Percentiles rank a stretch among this genome's conserved stretches.
Evolutionary conservation across 1,140 invertebrate species (phyloP).

Genomic region (Megalonaias nervosa): DNA sequence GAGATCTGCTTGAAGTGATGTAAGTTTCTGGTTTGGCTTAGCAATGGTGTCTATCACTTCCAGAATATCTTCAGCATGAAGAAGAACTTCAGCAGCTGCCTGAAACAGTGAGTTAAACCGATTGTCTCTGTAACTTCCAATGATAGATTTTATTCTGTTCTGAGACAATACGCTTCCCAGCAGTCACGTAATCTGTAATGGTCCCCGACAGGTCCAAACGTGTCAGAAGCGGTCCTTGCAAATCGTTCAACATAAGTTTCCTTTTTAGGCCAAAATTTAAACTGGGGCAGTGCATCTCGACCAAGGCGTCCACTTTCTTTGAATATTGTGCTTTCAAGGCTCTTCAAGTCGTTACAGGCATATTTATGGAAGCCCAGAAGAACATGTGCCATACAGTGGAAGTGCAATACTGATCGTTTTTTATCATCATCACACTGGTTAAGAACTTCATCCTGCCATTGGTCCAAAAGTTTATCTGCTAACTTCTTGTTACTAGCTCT

Average conservation of each 20-base stretch:
- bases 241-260: not conserved
- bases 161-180: no score
- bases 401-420: no score
- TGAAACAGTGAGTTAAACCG: conserved; percentile 18
- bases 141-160: no score
- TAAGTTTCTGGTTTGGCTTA: not conserved
- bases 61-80: not conserved
- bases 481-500: conserved; percentile 10
- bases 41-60: not conserved
- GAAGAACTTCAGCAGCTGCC: conserved; percentile 13
- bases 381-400: conserved; percentile 5
- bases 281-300: conserved; percentile 1
- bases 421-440: no score
- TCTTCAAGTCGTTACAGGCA: not conserved
- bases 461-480: conserved; percentile 9
- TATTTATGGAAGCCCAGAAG: not conserved
- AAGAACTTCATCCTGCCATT: conserved; percentile 1
- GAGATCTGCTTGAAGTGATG: no score
- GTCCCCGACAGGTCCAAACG: not conserved
- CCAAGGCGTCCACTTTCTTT: not conserved
- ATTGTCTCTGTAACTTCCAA: conserved; percentile 20
- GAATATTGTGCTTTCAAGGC: not conserved
- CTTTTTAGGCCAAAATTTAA: not conserved
- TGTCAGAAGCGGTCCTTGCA: not conserved
- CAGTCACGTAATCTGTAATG: not conserved